phyloP scores from a whole-genome alignment of 2,113 vertebrate species.

The Melierax canorus region DNA sequence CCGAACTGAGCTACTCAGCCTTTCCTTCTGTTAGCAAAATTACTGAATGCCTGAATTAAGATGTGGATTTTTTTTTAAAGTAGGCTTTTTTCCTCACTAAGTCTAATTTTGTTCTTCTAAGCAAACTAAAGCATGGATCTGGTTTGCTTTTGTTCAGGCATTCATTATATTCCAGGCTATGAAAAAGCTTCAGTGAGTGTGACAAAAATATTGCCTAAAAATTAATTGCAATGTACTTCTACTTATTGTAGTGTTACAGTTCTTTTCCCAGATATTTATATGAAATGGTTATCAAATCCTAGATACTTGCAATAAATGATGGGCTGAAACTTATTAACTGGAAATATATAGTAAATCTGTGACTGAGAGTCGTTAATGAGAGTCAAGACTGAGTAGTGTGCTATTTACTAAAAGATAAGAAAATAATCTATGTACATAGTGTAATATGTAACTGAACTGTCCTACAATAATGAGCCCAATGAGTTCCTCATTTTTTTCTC shows the following conservation, averaged over 20 bases:
- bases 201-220: not conserved
- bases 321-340: not conserved
- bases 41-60: not conserved
- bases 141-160: not conserved
- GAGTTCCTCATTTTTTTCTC: not conserved
- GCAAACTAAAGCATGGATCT: not conserved
- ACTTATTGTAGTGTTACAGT: not conserved
- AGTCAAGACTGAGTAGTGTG: not conserved
- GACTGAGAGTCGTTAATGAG: not conserved
- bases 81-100: not conserved
- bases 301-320: not conserved
- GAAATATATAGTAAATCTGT: not conserved
- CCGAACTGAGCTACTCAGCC: not conserved
- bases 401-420: not conserved
- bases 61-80: not conserved
- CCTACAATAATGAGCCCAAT: not conserved
- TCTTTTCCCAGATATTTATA: not conserved
- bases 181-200: not conserved
- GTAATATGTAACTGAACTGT: not conserved
- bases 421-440: not conserved
- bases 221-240: not conserved
- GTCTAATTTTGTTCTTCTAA: not conserved
- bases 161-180: not conserved
- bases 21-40: not conserved
- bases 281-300: not conserved